These are phyloP conservation scores for Eilema griseolum DNA, from an alignment of 2,888 invertebrate genomes.

Conservation along the genomic window DNA sequence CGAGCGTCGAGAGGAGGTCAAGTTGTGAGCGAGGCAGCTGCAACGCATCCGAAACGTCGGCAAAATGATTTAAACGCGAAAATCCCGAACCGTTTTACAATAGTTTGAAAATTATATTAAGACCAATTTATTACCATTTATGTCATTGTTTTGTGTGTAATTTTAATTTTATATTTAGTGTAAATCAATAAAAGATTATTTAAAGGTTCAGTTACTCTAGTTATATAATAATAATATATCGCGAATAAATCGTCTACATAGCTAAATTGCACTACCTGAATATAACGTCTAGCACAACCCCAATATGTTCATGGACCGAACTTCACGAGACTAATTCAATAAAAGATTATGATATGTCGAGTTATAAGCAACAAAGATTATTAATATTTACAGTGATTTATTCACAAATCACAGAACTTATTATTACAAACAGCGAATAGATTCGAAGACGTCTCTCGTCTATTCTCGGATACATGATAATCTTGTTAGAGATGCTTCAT, in stretches of 20 bases:
- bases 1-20: too few species aligned
- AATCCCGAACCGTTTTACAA: too few species aligned
- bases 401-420: constrained; percentile 47
- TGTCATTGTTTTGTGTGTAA: too few species aligned
- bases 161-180: too few species aligned
- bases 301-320: constrained; percentile 20
- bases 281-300: constrained; percentile 32
- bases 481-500: constrained; percentile 37
- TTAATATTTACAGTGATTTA: constrained; percentile 45
- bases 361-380: constrained; percentile 32
- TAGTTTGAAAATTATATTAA: too few species aligned
- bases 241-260: constrained; percentile 6
- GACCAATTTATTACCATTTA: too few species aligned
- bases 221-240: constrained; percentile 1
- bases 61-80: too few species aligned
- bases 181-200: too few species aligned
- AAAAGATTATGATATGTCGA: constrained; percentile 58
- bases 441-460: constrained; percentile 48
- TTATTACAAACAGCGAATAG: constrained; percentile 34
- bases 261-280: constrained; percentile 31
- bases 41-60: too few species aligned
- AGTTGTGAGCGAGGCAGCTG: too few species aligned
- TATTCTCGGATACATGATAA: constrained; percentile 42
- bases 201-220: constrained; percentile 4
- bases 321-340: constrained; percentile 38